phyloP scores from a whole-genome alignment of 2,797 vertebrate species.

The Chiroxiphia lanceolata region DNA sequence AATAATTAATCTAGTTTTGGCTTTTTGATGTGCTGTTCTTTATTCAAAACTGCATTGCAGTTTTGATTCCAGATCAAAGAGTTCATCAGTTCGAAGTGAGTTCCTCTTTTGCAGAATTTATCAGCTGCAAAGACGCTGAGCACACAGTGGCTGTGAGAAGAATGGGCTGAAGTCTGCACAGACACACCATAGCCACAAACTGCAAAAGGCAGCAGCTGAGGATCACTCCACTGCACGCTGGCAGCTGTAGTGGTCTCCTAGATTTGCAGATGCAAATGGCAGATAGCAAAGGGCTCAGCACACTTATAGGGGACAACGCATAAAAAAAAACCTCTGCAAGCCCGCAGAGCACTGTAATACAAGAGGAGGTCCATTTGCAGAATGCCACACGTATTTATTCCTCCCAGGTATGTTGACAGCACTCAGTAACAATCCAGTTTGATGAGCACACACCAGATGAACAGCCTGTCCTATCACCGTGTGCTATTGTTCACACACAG shows the following conservation, averaged over 20 bases:
- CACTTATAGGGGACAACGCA: fast-evolving
- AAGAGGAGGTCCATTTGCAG: not conserved
- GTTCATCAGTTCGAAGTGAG: fast-evolving
- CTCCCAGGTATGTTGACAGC: not conserved
- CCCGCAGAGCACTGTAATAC: not conserved
- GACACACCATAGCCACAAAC: fast-evolving
- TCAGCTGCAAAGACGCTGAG: not conserved
- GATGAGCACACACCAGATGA: not conserved
- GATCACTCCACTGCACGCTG: not conserved
- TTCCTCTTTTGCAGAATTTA: not conserved
- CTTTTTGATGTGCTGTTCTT: not conserved
- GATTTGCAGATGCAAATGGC: not conserved
- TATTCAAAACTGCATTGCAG: not conserved
- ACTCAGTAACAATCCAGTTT: not conserved
- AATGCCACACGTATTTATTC: not conserved
- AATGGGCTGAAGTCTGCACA: fast-evolving
- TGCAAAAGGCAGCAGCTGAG: not conserved
- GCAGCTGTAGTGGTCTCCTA: not conserved
- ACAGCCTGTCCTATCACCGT: not conserved
- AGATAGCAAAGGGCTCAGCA: not conserved
- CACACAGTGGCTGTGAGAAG: not conserved
- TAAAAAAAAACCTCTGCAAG: fast-evolving
- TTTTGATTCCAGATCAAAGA: not conserved
- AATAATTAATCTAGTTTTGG: not conserved
- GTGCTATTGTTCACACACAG: not conserved